Percentiles rank a stretch among this genome's conserved stretches.
Evolutionary conservation across 2,888 invertebrate species (phyloP).

Genomic region (Eulithis testata): DNA sequence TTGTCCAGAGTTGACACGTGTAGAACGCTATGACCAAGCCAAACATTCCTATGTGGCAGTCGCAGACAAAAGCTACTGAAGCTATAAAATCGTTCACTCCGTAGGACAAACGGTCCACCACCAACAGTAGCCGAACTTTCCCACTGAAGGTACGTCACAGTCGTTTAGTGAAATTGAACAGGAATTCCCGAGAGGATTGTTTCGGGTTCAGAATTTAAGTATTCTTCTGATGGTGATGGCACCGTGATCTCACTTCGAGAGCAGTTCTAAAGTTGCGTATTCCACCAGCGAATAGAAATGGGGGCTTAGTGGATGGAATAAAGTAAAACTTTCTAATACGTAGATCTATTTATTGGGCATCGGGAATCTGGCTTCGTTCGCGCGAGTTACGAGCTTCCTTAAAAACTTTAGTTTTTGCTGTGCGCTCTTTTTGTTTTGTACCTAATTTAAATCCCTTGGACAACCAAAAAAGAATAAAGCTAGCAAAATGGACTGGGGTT

Average conservation of each 20-base stretch:
- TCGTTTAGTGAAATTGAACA: constrained; percentile 47
- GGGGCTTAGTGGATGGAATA: constrained; percentile 14
- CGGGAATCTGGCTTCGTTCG: background rate
- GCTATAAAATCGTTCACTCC: constrained; percentile 1
- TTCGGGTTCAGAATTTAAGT: constrained; percentile 44
- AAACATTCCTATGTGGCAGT: no score
- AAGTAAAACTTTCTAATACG: constrained; percentile 18
- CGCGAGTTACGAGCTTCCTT: background rate
- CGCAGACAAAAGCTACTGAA: no score
- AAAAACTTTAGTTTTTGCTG: background rate
- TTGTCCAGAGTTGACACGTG: no score
- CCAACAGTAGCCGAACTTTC: constrained; percentile 35
- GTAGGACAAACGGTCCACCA: constrained; percentile 20
- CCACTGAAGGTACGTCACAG: constrained; percentile 38
- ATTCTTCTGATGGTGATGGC: constrained; percentile 35
- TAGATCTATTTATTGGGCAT: background rate
- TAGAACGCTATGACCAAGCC: no score
- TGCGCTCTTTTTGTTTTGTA: background rate
- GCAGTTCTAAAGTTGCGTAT: constrained; percentile 24
- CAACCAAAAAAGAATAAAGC: no score
- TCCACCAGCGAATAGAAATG: constrained; percentile 20
- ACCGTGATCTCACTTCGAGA: constrained; percentile 32
- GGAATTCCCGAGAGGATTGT: constrained; percentile 45
- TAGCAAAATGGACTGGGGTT: no score
- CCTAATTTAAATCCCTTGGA: background rate